phyloP scores from a whole-genome alignment of 2,797 vertebrate genomes.

The Ispidina picta region DNA sequence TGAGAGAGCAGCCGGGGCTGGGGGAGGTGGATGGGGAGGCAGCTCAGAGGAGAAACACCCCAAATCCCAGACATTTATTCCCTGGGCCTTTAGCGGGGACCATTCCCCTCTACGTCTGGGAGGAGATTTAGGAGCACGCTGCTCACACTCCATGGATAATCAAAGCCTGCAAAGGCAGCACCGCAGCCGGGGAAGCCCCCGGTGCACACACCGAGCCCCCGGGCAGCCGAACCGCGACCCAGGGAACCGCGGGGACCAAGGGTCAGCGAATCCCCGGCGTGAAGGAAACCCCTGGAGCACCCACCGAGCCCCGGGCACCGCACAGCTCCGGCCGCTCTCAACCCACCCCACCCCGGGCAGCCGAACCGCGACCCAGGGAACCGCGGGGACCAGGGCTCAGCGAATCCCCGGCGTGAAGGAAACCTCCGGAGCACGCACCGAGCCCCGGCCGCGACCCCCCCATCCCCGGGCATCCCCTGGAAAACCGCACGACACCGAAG shows the following conservation, averaged over 20 bases:
- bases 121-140: not conserved
- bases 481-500: too few relatives aligned
- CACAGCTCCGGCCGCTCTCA: not conserved
- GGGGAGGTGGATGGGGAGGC: fast-evolving
- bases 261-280: too few relatives aligned
- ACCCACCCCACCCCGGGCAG: not conserved
- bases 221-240: not conserved
- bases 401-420: not conserved
- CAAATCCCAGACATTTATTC: not conserved
- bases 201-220: not conserved
- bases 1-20: not conserved
- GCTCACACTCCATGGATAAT: not conserved
- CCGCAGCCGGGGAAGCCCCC: not conserved
- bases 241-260: not conserved
- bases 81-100: not conserved
- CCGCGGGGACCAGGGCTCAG: not conserved
- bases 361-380: not conserved
- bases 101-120: not conserved
- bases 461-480: not conserved
- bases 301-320: not conserved
- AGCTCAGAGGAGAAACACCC: not conserved
- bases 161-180: not conserved
- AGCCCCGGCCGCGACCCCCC: not conserved
- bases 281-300: not conserved
- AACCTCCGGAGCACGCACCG: not conserved